Evolutionary conservation across 1,140 invertebrate genomes (phyloP).

Genomic region (Sitobion miscanthi): DNA sequence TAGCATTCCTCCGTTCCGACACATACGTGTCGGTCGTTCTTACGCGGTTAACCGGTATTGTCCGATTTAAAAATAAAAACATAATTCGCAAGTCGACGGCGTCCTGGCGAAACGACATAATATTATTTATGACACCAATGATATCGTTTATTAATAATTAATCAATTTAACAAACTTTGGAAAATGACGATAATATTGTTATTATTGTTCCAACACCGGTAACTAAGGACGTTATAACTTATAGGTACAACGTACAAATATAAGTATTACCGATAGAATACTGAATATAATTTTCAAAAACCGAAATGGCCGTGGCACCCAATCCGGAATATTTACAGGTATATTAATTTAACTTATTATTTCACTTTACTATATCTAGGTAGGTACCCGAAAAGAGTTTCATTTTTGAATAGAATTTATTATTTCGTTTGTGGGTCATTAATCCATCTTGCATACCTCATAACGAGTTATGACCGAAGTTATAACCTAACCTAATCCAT

Average conservation of each 20-base stretch:
- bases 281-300: background rate
- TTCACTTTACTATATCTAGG: background rate
- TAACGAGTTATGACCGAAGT: background rate
- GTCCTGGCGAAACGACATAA: background rate
- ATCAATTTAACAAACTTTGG: background rate
- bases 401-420: background rate
- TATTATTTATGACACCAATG: background rate
- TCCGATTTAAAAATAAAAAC: background rate
- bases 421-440: background rate
- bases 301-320: conserved; percentile 24
- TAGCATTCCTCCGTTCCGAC: background rate
- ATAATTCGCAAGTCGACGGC: background rate
- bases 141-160: background rate
- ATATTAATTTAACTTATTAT: background rate
- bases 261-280: background rate
- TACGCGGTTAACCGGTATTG: background rate
- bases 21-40: background rate
- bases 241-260: background rate
- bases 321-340: conserved; percentile 47
- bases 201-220: background rate
- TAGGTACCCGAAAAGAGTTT: background rate
- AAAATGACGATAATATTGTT: background rate
- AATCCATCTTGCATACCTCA: background rate
- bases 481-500: background rate
- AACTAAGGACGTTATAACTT: background rate